phyloP scores from a whole-genome alignment of 1,140 invertebrate species.

The Aphidius ervi region DNA sequence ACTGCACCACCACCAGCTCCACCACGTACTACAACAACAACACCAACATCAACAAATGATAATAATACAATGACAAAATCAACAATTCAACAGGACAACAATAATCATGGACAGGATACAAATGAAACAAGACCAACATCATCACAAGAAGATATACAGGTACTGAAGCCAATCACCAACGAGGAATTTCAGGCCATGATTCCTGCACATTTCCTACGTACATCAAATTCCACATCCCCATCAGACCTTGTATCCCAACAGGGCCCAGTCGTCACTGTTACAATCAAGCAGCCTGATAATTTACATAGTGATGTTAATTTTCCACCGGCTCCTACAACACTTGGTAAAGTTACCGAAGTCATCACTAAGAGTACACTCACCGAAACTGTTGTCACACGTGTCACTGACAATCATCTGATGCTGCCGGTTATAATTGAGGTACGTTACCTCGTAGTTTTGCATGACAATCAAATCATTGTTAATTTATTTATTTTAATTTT shows the following conservation, averaged over 20 bases:
- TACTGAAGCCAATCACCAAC: constrained; percentile 79
- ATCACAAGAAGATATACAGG: constrained; percentile 55
- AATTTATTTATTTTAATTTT: no score
- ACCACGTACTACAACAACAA: constrained; percentile 28
- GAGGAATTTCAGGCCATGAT: constrained; percentile 93
- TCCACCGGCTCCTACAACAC: constrained; percentile 74
- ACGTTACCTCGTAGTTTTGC: constrained; percentile 36
- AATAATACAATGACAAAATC: background rate
- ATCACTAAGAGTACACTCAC: constrained; percentile 92
- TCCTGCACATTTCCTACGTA: constrained; percentile 77
- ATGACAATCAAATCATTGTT: no score
- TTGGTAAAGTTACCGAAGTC: constrained; percentile 84
- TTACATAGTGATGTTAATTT: constrained; percentile 60
- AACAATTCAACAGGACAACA: background rate
- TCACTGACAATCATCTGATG: constrained; percentile 85
- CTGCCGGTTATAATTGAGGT: constrained; percentile 84
- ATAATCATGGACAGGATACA: constrained; percentile 7
- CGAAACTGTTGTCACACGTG: constrained; percentile 86
- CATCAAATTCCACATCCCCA: constrained; percentile 56
- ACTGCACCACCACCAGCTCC: constrained; percentile 34
- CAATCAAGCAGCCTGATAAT: constrained; percentile 68
- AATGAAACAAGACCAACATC: constrained; percentile 32
- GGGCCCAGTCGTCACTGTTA: constrained; percentile 62
- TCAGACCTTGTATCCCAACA: constrained; percentile 44
- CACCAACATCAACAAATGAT: constrained; percentile 20